Conservation (phyloP, 2,888 invertebrate genomes). For the Morpho achilles region DNA sequence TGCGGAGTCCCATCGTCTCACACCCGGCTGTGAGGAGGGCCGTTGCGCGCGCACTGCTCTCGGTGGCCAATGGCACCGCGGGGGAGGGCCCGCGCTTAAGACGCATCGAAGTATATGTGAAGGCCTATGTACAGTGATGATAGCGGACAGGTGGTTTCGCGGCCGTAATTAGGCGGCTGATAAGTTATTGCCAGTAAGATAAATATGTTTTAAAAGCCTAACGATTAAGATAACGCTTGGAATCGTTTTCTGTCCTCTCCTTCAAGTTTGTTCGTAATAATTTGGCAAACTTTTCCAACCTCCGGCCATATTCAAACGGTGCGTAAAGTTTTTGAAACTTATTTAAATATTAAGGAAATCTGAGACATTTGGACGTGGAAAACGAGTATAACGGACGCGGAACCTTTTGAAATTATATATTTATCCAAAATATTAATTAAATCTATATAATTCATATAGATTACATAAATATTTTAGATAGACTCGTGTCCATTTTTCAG, state of each 20-base stretch:
- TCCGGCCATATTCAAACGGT: background rate
- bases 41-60: conserved; percentile 68
- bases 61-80: conserved; percentile 60
- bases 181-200: conserved; percentile 70
- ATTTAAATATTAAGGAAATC: conserved; percentile 8
- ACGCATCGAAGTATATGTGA: conserved; percentile 78
- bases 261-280: conserved; percentile 35
- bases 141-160: conserved; percentile 78
- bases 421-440: no score
- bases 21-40: conserved; percentile 66
- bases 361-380: background rate
- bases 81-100: conserved; percentile 75
- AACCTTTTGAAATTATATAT: no score
- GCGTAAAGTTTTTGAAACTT: conserved; percentile 7
- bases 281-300: conserved; percentile 5
- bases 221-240: conserved; percentile 66
- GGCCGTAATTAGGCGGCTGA: conserved; percentile 75
- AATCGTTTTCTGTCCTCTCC: conserved; percentile 43
- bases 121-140: conserved; percentile 78
- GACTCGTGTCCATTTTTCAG: no score
- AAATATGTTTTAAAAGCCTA: conserved; percentile 67
- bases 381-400: background rate
- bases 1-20: conserved; percentile 61
- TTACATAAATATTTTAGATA: no score
- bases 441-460: no score